A percentile compares a stretch with the other conserved stretches of the same genome.
These are phyloP conservation scores for Gymnarchus niloticus DNA, from an alignment of 2,113 vertebrate species.

Conservation along the genomic window DNA sequence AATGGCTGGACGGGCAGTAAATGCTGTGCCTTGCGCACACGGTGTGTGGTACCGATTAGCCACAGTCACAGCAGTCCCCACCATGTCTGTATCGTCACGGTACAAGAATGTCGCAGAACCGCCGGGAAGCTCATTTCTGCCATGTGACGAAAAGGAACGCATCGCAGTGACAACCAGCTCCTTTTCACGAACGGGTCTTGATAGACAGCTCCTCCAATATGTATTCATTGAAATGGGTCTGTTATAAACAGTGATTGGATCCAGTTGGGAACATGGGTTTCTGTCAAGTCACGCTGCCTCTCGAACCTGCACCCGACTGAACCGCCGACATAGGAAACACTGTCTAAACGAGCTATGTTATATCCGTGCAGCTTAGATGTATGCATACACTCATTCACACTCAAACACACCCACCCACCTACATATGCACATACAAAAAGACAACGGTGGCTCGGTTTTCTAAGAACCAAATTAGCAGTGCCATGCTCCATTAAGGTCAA, in stretches of 20 bases:
- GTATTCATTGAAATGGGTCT: not conserved
- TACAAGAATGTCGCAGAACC: not conserved
- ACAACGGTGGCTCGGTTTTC: not conserved
- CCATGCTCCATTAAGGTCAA: too few species aligned
- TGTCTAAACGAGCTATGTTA: too few species aligned
- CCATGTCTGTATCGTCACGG: not conserved
- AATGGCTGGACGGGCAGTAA: not conserved
- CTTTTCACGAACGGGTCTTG: too few species aligned
- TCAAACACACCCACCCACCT: not conserved
- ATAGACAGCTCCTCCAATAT: not conserved
- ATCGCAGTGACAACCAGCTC: not conserved
- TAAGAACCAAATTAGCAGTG: too few species aligned
- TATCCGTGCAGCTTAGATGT: too few species aligned
- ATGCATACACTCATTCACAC: constrained; percentile 14
- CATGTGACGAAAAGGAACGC: not conserved
- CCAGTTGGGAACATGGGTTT: not conserved
- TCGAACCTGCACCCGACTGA: too few species aligned
- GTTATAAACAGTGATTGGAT: not conserved
- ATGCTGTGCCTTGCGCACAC: not conserved
- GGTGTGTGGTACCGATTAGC: not conserved
- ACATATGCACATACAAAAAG: constrained; percentile 1
- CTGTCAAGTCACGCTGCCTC: not conserved
- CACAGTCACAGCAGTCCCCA: not conserved
- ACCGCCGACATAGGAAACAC: not conserved
- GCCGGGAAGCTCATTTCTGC: not conserved